These are phyloP conservation scores for Psophia crepitans DNA, from an alignment of 2,113 vertebrate species.

Conservation along the genomic window DNA sequence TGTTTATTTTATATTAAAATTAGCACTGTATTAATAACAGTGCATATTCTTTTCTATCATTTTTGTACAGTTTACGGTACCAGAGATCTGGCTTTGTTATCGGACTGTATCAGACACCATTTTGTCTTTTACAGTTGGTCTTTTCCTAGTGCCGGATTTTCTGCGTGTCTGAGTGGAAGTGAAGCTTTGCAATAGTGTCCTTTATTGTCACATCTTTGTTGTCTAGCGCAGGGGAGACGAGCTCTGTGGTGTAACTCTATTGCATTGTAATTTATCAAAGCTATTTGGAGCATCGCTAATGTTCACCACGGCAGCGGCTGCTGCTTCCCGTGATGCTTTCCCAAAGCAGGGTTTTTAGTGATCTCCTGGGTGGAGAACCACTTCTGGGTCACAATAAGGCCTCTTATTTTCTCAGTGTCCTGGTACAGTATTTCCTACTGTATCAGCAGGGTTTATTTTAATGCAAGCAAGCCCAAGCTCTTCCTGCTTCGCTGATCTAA, in stretches of 20 bases:
- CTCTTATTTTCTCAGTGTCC: slow-evolving; percentile 13
- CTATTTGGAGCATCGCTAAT: slow-evolving; percentile 15
- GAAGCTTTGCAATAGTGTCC: slow-evolving; percentile 48
- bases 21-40: slow-evolving; percentile 79
- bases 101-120: slow-evolving; percentile 16
- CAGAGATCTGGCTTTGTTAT: slow-evolving; percentile 69
- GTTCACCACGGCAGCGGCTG: neutral
- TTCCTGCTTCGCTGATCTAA: slow-evolving; percentile 46
- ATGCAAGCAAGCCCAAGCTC: slow-evolving; percentile 13
- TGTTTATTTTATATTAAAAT: slow-evolving; percentile 90
- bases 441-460: slow-evolving; percentile 13
- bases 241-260: slow-evolving; percentile 50
- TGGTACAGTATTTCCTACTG: slow-evolving; percentile 26
- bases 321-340: slow-evolving; percentile 33
- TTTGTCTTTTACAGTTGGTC: slow-evolving; percentile 51
- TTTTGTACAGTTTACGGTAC: slow-evolving; percentile 80
- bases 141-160: slow-evolving; percentile 64
- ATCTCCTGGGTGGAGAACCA: neutral
- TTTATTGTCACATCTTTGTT: slow-evolving; percentile 27
- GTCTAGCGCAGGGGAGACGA: slow-evolving; percentile 42
- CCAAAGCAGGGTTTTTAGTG: slow-evolving; percentile 2
- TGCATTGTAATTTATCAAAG: slow-evolving; percentile 48
- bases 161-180: slow-evolving; percentile 53
- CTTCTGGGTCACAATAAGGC: slow-evolving; percentile 5
- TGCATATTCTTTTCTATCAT: slow-evolving; percentile 76